Evolutionary conservation across 1,140 invertebrate genomes (phyloP), one percentile per base, ranked within the genome.

Genomic region (Hesperophylax magnus): DNA sequence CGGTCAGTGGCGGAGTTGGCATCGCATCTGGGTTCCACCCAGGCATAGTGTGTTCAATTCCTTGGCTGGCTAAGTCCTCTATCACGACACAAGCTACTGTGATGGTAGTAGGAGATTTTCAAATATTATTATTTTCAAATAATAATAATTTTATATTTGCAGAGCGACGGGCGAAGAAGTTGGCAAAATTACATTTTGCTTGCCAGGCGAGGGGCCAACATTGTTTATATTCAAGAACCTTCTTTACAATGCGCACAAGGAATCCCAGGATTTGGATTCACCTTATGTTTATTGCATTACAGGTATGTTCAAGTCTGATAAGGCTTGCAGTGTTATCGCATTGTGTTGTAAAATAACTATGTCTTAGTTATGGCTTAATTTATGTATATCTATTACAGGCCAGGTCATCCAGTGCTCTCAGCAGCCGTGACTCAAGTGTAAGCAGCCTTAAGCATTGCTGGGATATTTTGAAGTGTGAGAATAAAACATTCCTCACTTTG

Each of bases 261-360:
- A 93, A 96, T 88, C 95, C 97, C 14, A 92, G 96, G 83, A 94
- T 95, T 71, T 98, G 97, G 97, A 96, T 98, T 81, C 97, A 98
- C 91, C 91, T 98, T 18, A 98, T 98, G 96, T 98, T 98, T 89
- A 92, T 98, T 54, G 95, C 96, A 80, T 92, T 98, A 84, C 95
- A 96, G 91, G 93, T 94, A 88, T 85, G 85, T 14, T 61, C 1
- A 47, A 2, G 11, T 47, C 39, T 47, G 11, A 47, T 47, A 52
- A 20, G 39, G 14, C 18, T 24, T 1, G 18, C n/a, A 60, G 9
- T 27, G 27, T 31, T 14, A 34, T 24, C 0, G 15, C 8, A 22
- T 61, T 20, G 22, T 65, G 17, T 65, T 67, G 4, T 67, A 5
- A 67, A 53, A 18, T 17, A 72, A 22, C 2, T 18, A 15, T 61